phyloP scores from a whole-genome alignment of 2,888 invertebrate genomes.

The Trichopria drosophilae region DNA sequence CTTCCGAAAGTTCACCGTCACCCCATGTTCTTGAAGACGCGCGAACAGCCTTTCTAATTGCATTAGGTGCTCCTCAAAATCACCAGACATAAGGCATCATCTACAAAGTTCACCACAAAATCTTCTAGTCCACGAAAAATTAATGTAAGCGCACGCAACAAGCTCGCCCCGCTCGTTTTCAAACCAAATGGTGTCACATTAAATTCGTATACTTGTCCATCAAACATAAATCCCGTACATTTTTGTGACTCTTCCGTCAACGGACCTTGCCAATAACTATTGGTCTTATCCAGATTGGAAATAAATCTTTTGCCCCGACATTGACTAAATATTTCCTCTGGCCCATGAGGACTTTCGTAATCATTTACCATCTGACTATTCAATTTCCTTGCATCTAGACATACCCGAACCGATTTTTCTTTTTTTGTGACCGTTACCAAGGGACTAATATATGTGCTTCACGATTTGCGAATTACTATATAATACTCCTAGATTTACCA shows the following conservation, averaged over 20 bases:
- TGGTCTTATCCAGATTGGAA: conserved; percentile 31
- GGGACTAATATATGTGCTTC: conserved; percentile 32
- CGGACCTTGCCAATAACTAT: conserved; percentile 38
- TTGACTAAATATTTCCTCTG: conserved; percentile 30
- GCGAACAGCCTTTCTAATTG: conserved; percentile 23
- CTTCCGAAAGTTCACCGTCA: conserved; percentile 39
- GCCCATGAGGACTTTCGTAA: conserved; percentile 36
- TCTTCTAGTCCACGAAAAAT: conserved; percentile 38
- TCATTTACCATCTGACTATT: conserved; percentile 40
- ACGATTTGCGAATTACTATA: not conserved
- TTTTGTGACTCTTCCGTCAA: conserved; percentile 32
- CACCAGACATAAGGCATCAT: conserved; percentile 39
- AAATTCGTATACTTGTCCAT: conserved; percentile 34
- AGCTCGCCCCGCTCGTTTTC: not conserved
- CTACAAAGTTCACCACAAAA: conserved; percentile 40
- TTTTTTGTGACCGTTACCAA: conserved; percentile 41
- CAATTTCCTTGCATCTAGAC: conserved; percentile 42
- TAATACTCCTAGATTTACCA: not conserved
- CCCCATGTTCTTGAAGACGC: conserved; percentile 27
- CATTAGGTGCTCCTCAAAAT: not conserved
- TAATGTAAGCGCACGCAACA: conserved; percentile 5
- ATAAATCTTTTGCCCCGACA: conserved; percentile 34
- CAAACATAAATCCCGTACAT: conserved; percentile 30
- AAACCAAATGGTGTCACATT: conserved; percentile 33
- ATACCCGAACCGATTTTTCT: conserved; percentile 31